Evolutionary conservation across 2,797 vertebrate species (phyloP), one percentile per base, ranked within the genome.

Genomic region (Sciurus vulgaris): DNA sequence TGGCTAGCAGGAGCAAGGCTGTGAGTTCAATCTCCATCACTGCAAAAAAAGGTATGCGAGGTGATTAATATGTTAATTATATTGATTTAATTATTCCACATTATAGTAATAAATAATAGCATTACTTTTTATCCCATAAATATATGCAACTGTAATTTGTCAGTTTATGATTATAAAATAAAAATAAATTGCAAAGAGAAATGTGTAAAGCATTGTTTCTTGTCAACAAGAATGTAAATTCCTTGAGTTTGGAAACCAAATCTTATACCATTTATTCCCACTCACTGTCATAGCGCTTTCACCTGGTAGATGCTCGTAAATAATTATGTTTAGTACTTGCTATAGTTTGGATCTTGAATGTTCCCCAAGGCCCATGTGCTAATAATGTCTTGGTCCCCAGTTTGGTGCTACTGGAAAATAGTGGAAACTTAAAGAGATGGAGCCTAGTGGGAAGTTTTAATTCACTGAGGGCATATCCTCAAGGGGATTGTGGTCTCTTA

Each of bases 211-310:
- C 26, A 76, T 65, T 33, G 1, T 91, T 78, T 83, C 61, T 73
- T 44, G 38, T 93, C 74, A 70, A 78, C 41, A 59, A 72, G 35
- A 7, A 15, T 47, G 3, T 22, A 76, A 79, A 4, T 79, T 86
- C 30, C 26, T 77, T 83, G 76, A 92, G 44, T 81, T 81, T 72
- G 70, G 61, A 35, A 96, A 47, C n/a, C 24, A 65, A 47, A 20
- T 72, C 15, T 76, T 92, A 67, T 20, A n/a, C 2, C 93, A 35
- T 91, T 79, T 76, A 84, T 83, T 94, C 47, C 13, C 51, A 85
- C 73, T 81, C 22, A 65, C 51, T 41, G 63, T 79, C 56, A 28
- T 73, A 82, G 18, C 14, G 86, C 76, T 93, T 70, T 78, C 15
- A 73, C 35, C 11, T 0, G 77, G 22, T 38, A 56, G 47, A 7